Evolutionary conservation across 2,797 vertebrate species (phyloP).

Genomic region (Danio albolineatus): DNA sequence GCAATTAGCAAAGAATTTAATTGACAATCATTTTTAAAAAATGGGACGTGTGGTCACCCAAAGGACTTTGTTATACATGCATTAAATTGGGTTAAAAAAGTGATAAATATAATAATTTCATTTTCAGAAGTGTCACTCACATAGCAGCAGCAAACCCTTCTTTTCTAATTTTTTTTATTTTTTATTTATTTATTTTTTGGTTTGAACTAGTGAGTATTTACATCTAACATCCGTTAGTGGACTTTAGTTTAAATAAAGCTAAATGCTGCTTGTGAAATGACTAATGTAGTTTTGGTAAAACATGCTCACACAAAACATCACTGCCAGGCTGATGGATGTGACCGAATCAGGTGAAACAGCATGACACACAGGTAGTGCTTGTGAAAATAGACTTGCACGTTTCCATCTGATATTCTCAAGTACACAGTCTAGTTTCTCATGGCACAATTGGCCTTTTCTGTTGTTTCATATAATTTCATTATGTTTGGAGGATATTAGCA

Average conservation of each 20-base stretch:
- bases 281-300: not conserved
- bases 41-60: too few relatives aligned
- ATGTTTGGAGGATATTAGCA: conserved; percentile 1
- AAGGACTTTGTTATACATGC: too few relatives aligned
- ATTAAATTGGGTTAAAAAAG: too few relatives aligned
- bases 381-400: not conserved
- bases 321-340: not conserved
- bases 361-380: conserved; percentile 36
- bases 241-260: conserved; percentile 2
- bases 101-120: not conserved
- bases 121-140: not conserved
- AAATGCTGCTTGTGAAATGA: conserved; percentile 9
- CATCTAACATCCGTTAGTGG: conserved; percentile 2
- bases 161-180: too few relatives aligned
- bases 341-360: conserved; percentile 36
- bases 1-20: too few relatives aligned
- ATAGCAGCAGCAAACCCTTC: not conserved
- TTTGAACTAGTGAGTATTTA: not conserved
- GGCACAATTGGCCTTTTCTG: not conserved
- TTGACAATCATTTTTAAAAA: too few relatives aligned
- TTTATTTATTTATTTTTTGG: not conserved
- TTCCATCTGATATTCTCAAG: not conserved
- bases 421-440: not conserved
- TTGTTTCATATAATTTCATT: not conserved
- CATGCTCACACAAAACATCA: not conserved